These are phyloP conservation scores for Tachina grossa DNA, from an alignment of 2,888 invertebrate species.

Conservation along the genomic window DNA sequence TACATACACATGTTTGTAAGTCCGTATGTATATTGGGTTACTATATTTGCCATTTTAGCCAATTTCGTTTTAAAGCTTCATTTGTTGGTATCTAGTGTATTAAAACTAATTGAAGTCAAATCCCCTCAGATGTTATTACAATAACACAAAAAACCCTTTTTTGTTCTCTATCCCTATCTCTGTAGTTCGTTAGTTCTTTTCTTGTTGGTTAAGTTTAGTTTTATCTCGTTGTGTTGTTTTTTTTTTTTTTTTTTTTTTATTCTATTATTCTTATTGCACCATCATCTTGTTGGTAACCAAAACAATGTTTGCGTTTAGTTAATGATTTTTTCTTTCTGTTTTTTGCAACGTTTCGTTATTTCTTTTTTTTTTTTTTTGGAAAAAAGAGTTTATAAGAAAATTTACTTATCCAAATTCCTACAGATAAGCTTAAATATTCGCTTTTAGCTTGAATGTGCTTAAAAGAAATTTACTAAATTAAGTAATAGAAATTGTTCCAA, in stretches of 20 bases:
- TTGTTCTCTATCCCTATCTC: constrained; percentile 49
- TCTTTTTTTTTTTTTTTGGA: too few relatives aligned
- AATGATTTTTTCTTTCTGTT: constrained; percentile 22
- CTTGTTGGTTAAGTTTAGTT: constrained; percentile 50
- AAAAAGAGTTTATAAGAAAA: constrained; percentile 24
- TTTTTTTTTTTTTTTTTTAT: constrained; percentile 3
- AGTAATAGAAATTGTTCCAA: too few relatives aligned
- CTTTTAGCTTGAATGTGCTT: too few relatives aligned
- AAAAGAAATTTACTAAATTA: too few relatives aligned
- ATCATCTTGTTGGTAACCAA: background rate
- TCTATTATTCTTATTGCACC: background rate
- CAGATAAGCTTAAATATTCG: background rate
- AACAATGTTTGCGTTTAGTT: constrained; percentile 39
- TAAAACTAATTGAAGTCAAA: constrained; percentile 81
- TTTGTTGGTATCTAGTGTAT: constrained; percentile 78
- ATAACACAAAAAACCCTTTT: constrained; percentile 66
- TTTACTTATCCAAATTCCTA: constrained; percentile 6
- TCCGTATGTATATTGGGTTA: background rate
- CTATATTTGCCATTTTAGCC: constrained; percentile 16
- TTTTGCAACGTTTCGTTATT: background rate
- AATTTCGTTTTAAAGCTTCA: constrained; percentile 55
- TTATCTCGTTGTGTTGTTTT: constrained; percentile 15
- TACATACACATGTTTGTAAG: background rate
- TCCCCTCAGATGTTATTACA: constrained; percentile 76
- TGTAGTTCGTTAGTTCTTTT: constrained; percentile 76